Percentiles rank a stretch among this genome's conserved stretches.
These are phyloP conservation scores for Peromyscus californicus DNA, from an alignment of 2,113 vertebrate genomes.

Conservation along the genomic window DNA sequence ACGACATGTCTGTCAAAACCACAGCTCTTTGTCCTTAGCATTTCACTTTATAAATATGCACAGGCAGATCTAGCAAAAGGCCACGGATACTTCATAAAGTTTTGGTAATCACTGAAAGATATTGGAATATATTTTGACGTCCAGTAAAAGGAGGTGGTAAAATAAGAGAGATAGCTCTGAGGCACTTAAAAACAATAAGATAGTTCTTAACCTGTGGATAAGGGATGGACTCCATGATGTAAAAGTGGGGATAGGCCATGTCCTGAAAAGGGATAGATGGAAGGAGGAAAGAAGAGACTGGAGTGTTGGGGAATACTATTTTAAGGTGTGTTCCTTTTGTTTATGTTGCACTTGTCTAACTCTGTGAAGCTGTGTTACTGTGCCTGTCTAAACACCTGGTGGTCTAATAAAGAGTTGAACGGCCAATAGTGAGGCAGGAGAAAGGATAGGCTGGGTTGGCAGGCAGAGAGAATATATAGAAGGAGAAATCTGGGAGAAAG, in stretches of 20 bases:
- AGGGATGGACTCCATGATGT: neutral
- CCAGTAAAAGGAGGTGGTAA: neutral
- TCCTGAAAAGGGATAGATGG: neutral
- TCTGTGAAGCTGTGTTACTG: no score
- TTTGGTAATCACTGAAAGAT: neutral
- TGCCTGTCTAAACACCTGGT: no score
- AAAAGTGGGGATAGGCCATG: no score
- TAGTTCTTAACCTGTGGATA: neutral
- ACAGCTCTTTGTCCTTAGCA: neutral
- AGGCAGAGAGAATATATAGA: no score
- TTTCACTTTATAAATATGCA: conserved; percentile 13
- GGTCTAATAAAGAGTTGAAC: no score
- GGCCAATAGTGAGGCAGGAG: no score
- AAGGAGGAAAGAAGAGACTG: neutral
- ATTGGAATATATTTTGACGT: neutral
- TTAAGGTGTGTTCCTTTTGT: no score
- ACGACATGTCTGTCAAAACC: neutral
- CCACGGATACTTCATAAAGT: neutral
- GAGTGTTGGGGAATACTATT: no score
- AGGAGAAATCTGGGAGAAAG: no score
- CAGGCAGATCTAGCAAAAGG: neutral
- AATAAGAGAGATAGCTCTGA: neutral
- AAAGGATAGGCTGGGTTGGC: no score
- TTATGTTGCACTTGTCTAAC: no score
- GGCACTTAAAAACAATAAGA: neutral